These are phyloP conservation scores for Thamnophis sirtalis DNA, from an alignment of 2,113 vertebrate species.

Conservation along the genomic window DNA sequence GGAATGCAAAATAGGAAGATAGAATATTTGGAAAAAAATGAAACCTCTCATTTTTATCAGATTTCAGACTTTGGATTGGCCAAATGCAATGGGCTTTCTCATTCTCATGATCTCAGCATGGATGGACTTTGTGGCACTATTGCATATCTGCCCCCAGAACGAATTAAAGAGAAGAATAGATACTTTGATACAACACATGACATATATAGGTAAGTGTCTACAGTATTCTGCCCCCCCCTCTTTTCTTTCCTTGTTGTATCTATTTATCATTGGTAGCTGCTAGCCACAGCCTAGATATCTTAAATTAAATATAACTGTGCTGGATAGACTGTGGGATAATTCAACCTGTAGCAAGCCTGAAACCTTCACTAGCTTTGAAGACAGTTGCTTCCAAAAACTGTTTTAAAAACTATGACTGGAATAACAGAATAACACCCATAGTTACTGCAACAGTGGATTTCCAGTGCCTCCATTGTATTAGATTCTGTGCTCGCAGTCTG, in stretches of 20 bases:
- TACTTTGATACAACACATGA: conserved; percentile 95
- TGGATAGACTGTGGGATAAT: not conserved
- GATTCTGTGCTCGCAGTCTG: not conserved
- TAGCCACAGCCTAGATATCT: not conserved
- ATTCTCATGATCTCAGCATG: conserved; percentile 90
- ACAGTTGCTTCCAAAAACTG: not conserved
- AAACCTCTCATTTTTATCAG: conserved; percentile 56
- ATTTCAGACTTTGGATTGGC: conserved; percentile 97
- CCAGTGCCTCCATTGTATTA: not conserved
- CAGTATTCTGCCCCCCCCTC: too few relatives aligned
- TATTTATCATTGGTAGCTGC: not conserved
- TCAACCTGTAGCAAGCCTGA: not conserved
- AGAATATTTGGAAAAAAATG: not conserved
- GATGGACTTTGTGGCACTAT: conserved; percentile 96
- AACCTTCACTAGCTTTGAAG: not conserved
- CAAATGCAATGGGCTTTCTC: conserved; percentile 91
- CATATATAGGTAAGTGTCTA: conserved; percentile 85
- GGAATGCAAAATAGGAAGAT: not conserved
- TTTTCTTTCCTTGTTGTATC: not conserved
- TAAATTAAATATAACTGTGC: not conserved
- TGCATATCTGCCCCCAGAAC: conserved; percentile 93
- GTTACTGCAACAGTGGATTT: not conserved
- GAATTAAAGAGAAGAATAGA: conserved; percentile 91
- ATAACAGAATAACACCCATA: not conserved
- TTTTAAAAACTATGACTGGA: not conserved